A percentile compares a stretch with the other conserved stretches of the same genome.
Conservation (phyloP, 2,113 vertebrate genomes). For the Paracanthobrama guichenoti region DNA sequence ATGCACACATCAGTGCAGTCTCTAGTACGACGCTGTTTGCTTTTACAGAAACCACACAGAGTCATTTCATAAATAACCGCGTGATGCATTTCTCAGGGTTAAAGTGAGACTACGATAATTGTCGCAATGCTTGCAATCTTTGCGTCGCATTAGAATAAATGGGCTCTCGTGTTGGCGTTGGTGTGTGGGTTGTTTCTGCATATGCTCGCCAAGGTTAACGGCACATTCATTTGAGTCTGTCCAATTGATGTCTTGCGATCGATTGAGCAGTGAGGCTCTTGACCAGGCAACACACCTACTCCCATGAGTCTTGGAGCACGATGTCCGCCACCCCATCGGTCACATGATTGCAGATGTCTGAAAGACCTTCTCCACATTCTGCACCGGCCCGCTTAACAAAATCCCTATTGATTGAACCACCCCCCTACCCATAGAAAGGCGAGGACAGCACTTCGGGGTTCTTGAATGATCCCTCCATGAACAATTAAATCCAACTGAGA, state of each 20-base stretch:
- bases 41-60: slow-evolving; percentile 26
- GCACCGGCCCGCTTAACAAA: slow-evolving; percentile 62
- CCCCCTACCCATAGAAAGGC: slow-evolving; percentile 56
- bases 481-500: slow-evolving; percentile 73
- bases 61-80: slow-evolving; percentile 30
- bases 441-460: slow-evolving; percentile 62
- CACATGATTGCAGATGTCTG: slow-evolving; percentile 66
- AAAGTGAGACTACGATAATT: slow-evolving; percentile 7
- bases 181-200: slow-evolving; percentile 59
- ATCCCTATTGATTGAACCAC: slow-evolving; percentile 72
- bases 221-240: slow-evolving; percentile 74
- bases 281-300: slow-evolving; percentile 60
- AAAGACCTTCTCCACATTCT: slow-evolving; percentile 55
- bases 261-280: slow-evolving; percentile 73
- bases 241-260: slow-evolving; percentile 75
- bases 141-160: slow-evolving; percentile 58
- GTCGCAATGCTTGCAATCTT: slow-evolving; percentile 12
- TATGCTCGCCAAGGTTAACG: slow-evolving; percentile 60
- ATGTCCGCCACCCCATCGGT: slow-evolving; percentile 69
- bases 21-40: neutral
- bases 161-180: slow-evolving; percentile 62
- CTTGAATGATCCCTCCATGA: slow-evolving; percentile 70
- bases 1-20: neutral
- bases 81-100: neutral
- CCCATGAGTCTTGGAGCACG: slow-evolving; percentile 62